Evolutionary conservation across 2,113 vertebrate genomes (phyloP).

Genomic region (Hiodon tergisus): DNA sequence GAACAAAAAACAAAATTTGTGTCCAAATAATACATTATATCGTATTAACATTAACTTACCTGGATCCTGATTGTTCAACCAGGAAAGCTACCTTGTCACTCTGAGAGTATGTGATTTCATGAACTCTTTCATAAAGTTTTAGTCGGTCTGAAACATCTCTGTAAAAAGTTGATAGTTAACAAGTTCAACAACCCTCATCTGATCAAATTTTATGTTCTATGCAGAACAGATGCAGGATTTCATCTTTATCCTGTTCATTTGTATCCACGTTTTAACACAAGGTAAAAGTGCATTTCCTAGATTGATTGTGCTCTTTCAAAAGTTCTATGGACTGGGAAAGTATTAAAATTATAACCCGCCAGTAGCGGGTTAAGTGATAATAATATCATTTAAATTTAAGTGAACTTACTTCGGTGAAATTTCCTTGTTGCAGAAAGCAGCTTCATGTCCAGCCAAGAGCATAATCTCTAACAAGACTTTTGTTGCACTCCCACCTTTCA

Average conservation of each 20-base stretch:
- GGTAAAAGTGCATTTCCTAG: too few relatives aligned
- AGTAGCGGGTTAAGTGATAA: too few relatives aligned
- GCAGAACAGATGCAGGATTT: too few relatives aligned
- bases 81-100: slow-evolving; percentile 49
- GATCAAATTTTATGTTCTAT: too few relatives aligned
- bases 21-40: too few relatives aligned
- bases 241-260: too few relatives aligned
- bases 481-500: slow-evolving; percentile 72
- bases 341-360: too few relatives aligned
- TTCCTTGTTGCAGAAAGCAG: slow-evolving; percentile 38
- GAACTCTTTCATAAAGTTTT: slow-evolving; percentile 45
- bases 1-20: too few relatives aligned
- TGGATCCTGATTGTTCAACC: slow-evolving; percentile 61
- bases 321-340: too few relatives aligned
- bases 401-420: slow-evolving; percentile 38
- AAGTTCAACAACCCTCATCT: too few relatives aligned
- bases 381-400: background rate
- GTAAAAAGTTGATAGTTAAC: background rate
- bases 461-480: slow-evolving; percentile 70
- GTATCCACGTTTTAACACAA: too few relatives aligned
- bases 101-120: slow-evolving; percentile 62
- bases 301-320: too few relatives aligned
- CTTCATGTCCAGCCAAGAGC: slow-evolving; percentile 58
- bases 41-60: slow-evolving; percentile 39
- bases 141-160: slow-evolving; percentile 59